phyloP scores from a whole-genome alignment of 2,113 vertebrate species.

The Osmerus mordax region DNA sequence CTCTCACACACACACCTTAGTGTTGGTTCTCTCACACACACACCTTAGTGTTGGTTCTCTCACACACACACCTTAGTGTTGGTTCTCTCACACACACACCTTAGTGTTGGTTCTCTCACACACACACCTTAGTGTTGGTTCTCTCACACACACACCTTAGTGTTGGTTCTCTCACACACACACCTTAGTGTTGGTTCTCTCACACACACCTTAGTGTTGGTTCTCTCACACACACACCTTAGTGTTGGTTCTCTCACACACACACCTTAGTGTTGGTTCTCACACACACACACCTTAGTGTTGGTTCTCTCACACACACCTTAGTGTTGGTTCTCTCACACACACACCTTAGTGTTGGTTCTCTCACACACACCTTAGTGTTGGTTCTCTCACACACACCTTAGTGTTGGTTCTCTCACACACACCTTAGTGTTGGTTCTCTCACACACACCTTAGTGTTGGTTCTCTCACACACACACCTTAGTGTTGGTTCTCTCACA shows the following conservation, averaged over 20 bases:
- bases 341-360: conserved; percentile 82
- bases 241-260: no score
- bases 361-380: background rate
- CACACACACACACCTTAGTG: background rate
- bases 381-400: conserved; percentile 45
- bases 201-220: conserved; percentile 66
- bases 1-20: background rate
- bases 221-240: background rate
- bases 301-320: background rate
- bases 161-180: background rate
- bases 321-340: no score
- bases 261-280: no score
- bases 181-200: no score
- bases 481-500: no score
- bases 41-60: conserved; percentile 80
- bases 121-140: no score
- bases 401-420: conserved; percentile 56
- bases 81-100: conserved; percentile 70
- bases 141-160: conserved; percentile 75
- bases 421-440: no score
- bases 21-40: no score
- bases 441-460: conserved; percentile 64
- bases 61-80: background rate
- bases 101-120: conserved; percentile 52
- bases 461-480: background rate